Conservation (phyloP, 2,113 vertebrate species). For the Triplophysa rosa region DNA sequence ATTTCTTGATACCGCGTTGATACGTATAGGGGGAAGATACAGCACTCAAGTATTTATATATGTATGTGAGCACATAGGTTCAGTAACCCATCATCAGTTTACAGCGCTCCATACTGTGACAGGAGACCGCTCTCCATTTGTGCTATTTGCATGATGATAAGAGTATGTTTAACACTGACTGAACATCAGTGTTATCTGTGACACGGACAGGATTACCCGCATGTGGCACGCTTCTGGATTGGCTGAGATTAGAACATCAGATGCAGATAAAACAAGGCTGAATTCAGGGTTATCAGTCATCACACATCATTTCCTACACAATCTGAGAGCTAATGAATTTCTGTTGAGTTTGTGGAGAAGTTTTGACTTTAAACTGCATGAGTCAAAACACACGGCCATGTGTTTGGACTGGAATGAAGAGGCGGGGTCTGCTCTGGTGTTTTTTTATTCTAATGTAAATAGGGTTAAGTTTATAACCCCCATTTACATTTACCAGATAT, state of each 20-base stretch:
- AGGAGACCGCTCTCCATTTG: neutral
- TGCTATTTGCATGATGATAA: slow-evolving; percentile 28
- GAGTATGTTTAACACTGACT: slow-evolving; percentile 11
- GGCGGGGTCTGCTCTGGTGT: no score
- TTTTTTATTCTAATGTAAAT: no score
- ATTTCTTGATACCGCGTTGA: neutral
- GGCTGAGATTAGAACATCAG: slow-evolving; percentile 34
- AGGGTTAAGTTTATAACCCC: no score
- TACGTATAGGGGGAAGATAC: neutral
- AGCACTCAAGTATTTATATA: neutral
- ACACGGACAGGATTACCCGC: slow-evolving; percentile 37
- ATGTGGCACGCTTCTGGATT: slow-evolving; percentile 27
- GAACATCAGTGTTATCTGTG: slow-evolving; percentile 34
- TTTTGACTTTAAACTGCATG: slow-evolving; percentile 1
- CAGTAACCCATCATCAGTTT: neutral
- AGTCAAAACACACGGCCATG: neutral
- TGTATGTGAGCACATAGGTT: neutral
- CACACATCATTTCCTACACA: slow-evolving; percentile 42
- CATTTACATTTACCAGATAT: no score
- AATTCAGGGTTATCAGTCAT: slow-evolving; percentile 44
- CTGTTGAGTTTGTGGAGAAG: neutral
- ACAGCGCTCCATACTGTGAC: neutral
- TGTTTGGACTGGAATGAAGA: neutral
- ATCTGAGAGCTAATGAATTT: slow-evolving; percentile 33
- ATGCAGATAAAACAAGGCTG: slow-evolving; percentile 36